phyloP scores from a whole-genome alignment of 2,888 invertebrate species.

The Cephalotes varians region DNA sequence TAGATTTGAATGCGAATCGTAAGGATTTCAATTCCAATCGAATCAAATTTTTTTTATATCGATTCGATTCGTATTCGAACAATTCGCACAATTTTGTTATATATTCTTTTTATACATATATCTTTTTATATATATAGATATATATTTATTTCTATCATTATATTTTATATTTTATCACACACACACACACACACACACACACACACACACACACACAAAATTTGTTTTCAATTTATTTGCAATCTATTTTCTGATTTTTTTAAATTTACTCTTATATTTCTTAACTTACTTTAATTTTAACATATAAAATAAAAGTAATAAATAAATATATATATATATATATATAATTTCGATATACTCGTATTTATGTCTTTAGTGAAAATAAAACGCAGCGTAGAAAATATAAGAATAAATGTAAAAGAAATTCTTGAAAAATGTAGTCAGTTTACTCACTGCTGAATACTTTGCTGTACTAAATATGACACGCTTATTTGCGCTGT shows the following conservation, averaged over 20 bases:
- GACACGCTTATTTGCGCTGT: conserved; percentile 35
- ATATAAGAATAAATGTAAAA: not conserved
- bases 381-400: not conserved
- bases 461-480: conserved; percentile 33
- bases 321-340: not conserved
- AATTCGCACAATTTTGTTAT: no score
- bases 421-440: conserved; percentile 29
- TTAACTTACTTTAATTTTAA: not conserved
- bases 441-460: conserved; percentile 25
- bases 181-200: no score
- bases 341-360: not conserved
- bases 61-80: no score
- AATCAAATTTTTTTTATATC: no score
- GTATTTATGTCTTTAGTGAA: not conserved
- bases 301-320: not conserved
- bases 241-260: conserved; percentile 15
- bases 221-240: not conserved
- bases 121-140: no score
- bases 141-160: no score
- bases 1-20: no score
- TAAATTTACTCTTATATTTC: not conserved
- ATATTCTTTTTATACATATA: no score
- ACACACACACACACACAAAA: not conserved
- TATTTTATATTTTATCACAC: no score
- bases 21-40: no score